Evolutionary conservation across 1,140 invertebrate species (phyloP).

Genomic region (Heliconius himera): DNA sequence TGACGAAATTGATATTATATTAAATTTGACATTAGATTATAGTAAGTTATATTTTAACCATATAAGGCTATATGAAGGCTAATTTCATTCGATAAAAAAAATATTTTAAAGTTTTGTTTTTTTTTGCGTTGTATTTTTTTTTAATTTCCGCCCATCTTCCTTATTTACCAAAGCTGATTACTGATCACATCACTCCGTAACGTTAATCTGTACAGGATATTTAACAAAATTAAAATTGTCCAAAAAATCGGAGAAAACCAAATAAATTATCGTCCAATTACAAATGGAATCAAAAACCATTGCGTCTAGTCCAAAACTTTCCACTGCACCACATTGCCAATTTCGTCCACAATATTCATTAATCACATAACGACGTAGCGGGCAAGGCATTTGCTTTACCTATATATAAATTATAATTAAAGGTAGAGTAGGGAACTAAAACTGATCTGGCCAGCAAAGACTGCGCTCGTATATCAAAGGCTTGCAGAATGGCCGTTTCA

Average conservation of each 20-base stretch:
- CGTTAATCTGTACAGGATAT: too few relatives aligned
- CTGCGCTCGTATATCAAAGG: constrained; percentile 45
- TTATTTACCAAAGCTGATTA: too few relatives aligned
- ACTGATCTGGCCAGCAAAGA: constrained; percentile 19
- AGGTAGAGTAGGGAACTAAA: constrained; percentile 17
- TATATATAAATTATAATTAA: constrained; percentile 15
- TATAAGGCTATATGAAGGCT: too few relatives aligned
- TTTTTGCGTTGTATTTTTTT: too few relatives aligned
- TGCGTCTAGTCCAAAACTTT: neutral
- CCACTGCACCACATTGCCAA: neutral
- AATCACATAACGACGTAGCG: neutral
- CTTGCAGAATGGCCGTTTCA: constrained; percentile 46
- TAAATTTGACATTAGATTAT: neutral
- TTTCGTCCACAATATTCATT: neutral
- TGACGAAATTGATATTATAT: neutral
- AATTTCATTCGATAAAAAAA: too few relatives aligned
- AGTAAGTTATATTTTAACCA: neutral
- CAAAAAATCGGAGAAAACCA: too few relatives aligned
- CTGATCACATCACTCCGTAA: too few relatives aligned
- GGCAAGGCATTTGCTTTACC: neutral
- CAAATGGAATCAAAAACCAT: neutral
- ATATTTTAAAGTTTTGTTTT: too few relatives aligned
- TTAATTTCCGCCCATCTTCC: too few relatives aligned
- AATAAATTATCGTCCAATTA: neutral
- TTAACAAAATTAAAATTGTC: too few relatives aligned